These are phyloP conservation scores for Meles meles DNA, from an alignment of 2,113 vertebrate species.

Conservation along the genomic window DNA sequence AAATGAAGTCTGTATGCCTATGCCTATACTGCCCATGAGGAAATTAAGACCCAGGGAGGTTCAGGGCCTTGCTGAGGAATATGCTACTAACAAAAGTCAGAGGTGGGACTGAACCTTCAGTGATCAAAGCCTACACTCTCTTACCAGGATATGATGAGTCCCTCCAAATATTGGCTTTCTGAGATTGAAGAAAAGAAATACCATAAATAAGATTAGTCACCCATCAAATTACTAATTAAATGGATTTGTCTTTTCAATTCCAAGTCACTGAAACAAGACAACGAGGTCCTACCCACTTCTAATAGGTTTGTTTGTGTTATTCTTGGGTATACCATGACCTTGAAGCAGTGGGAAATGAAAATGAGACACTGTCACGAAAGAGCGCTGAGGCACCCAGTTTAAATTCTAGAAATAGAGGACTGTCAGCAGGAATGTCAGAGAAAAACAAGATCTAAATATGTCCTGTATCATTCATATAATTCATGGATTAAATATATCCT, in stretches of 20 bases:
- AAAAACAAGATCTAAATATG: slow-evolving; percentile 1
- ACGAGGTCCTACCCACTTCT: neutral
- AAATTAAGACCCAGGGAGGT: neutral
- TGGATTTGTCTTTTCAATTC: neutral
- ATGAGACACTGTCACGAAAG: neutral
- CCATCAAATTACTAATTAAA: slow-evolving; percentile 30
- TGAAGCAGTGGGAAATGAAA: neutral
- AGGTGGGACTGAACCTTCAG: neutral
- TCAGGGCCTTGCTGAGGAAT: neutral
- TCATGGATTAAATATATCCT: neutral
- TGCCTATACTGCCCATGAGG: neutral
- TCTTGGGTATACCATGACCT: neutral
- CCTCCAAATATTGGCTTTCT: neutral
- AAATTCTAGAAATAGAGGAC: neutral
- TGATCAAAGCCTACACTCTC: neutral
- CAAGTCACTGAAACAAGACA: neutral
- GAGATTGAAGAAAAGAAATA: neutral
- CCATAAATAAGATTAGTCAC: neutral
- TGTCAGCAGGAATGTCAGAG: neutral
- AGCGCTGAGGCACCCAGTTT: neutral
- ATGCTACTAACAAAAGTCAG: neutral
- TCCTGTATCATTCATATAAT: neutral
- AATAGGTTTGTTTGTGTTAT: neutral
- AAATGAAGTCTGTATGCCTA: neutral
- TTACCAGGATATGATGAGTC: neutral